phyloP scores from a whole-genome alignment of 2,888 invertebrate genomes.

The Mactromeris polynyma region DNA sequence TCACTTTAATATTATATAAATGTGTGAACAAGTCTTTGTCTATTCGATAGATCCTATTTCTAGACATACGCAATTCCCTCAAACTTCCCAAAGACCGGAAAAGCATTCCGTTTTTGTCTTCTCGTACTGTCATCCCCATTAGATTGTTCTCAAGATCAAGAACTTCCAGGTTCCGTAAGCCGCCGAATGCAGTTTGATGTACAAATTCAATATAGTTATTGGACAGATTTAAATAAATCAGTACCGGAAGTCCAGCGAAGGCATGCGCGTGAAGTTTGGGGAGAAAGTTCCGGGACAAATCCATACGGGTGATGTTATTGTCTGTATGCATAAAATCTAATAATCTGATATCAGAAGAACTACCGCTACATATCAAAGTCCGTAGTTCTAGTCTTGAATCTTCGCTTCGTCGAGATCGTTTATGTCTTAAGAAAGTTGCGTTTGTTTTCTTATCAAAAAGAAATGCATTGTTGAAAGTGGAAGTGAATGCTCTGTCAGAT shows the following conservation, averaged over 20 bases:
- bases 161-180: slow-evolving; percentile 24
- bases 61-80: slow-evolving; percentile 35
- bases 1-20: neutral
- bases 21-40: slow-evolving; percentile 29
- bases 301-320: slow-evolving; percentile 57
- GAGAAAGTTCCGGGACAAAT: slow-evolving; percentile 59
- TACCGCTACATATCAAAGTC: slow-evolving; percentile 55
- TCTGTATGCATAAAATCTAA: slow-evolving; percentile 43
- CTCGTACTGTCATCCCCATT: slow-evolving; percentile 38
- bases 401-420: neutral
- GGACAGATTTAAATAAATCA: slow-evolving; percentile 52
- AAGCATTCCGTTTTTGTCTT: slow-evolving; percentile 13
- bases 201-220: slow-evolving; percentile 57
- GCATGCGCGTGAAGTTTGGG: slow-evolving; percentile 16
- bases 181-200: slow-evolving; percentile 40
- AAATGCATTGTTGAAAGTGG: neutral
- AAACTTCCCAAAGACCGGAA: slow-evolving; percentile 37
- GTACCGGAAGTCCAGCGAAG: slow-evolving; percentile 39
- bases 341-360: slow-evolving; percentile 24
- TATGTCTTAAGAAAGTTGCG: neutral
- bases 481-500: slow-evolving; percentile 32
- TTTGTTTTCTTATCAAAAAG: neutral
- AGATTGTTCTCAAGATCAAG: slow-evolving; percentile 58
- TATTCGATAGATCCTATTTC: slow-evolving; percentile 44
- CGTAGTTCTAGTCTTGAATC: neutral